Conservation (phyloP, 2,797 vertebrate genomes). For the Periparus ater region DNA sequence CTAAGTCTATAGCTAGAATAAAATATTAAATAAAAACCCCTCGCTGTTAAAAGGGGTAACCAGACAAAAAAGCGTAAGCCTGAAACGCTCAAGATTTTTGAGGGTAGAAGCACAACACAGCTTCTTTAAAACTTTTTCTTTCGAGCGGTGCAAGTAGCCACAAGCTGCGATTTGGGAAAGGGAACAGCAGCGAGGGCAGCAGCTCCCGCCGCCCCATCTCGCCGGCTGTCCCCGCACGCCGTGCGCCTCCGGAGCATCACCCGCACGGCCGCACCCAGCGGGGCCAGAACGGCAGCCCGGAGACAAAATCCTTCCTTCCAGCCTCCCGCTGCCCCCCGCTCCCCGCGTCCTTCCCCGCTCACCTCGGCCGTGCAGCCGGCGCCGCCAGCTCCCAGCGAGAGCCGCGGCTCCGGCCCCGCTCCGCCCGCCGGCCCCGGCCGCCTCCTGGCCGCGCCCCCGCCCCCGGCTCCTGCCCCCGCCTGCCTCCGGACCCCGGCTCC, state of each 20-base stretch:
- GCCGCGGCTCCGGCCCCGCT: constrained; percentile 43
- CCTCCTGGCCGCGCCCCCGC: constrained; percentile 7
- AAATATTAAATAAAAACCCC: accelerated
- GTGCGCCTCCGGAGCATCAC: not conserved
- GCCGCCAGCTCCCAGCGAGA: constrained; percentile 26
- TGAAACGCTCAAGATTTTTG: not conserved
- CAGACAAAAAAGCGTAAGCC: not conserved
- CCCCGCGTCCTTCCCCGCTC: not conserved
- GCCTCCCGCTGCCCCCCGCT: not conserved
- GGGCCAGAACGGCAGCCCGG: accelerated
- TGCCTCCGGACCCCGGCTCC: not conserved
- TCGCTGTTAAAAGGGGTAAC: not conserved
- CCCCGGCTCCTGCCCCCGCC: not conserved
- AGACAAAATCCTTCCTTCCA: not conserved
- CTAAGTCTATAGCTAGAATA: not conserved
- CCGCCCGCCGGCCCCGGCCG: constrained; percentile 58
- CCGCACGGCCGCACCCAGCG: not conserved
- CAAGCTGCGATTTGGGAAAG: accelerated
- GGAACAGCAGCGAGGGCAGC: not conserved
- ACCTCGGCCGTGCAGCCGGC: constrained; percentile 68
- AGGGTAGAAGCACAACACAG: accelerated
- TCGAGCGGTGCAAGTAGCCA: accelerated
- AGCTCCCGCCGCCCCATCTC: not conserved
- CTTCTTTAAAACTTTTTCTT: not conserved
- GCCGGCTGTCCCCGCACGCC: not conserved